Conservation (phyloP, 2,888 invertebrate species). For the Lithophane semibrunnea region DNA sequence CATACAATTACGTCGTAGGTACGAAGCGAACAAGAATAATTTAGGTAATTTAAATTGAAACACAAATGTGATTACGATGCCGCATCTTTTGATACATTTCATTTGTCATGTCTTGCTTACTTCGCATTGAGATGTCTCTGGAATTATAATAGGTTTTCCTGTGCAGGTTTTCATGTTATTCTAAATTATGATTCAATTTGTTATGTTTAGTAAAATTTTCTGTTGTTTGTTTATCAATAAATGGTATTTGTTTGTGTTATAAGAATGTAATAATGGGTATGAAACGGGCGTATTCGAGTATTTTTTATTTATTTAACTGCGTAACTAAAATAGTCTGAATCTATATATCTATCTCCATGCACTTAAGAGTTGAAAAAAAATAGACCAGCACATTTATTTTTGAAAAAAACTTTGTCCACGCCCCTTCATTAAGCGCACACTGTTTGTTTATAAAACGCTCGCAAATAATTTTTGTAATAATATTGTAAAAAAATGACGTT, state of each 20-base stretch:
- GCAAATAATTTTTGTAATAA: constrained; percentile 55
- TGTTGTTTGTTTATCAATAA: background rate
- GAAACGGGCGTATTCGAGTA: too few relatives aligned
- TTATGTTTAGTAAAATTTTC: background rate
- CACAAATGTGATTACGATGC: constrained; percentile 47
- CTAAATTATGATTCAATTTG: constrained; percentile 33
- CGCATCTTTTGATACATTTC: constrained; percentile 45
- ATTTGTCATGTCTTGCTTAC: constrained; percentile 36
- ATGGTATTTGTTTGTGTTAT: background rate
- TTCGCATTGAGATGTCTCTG: constrained; percentile 16
- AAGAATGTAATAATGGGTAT: background rate
- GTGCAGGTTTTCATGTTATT: constrained; percentile 27
- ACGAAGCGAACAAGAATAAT: constrained; percentile 32
- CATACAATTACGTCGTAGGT: constrained; percentile 3
- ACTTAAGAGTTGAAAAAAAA: background rate
- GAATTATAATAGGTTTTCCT: constrained; percentile 34
- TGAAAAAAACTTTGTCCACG: constrained; percentile 11
- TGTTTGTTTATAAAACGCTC: constrained; percentile 42
- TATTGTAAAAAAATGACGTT: constrained; percentile 57
- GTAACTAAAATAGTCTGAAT: background rate
- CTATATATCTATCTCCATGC: too few relatives aligned
- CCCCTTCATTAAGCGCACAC: constrained; percentile 3
- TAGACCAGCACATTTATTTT: background rate
- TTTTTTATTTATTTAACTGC: background rate
- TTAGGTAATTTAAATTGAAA: constrained; percentile 46